Percentiles rank a stretch among this genome's conserved stretches.
phyloP scores from a whole-genome alignment of 2,113 vertebrate species.

The Craseonycteris thonglongyai region DNA sequence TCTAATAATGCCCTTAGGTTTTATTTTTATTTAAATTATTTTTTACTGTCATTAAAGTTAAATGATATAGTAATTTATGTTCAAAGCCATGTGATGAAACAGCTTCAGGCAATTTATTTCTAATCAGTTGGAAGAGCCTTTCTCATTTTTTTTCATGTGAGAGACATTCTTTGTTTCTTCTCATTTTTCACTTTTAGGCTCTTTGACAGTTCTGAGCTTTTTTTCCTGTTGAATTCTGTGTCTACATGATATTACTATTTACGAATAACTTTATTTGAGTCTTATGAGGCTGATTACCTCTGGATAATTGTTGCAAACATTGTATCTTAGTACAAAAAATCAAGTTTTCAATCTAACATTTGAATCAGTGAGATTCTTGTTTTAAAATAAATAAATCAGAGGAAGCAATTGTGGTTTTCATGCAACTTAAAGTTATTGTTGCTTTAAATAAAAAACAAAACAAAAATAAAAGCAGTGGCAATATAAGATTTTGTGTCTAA shows the following conservation, averaged over 20 bases:
- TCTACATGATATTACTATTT: neutral
- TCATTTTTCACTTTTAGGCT: neutral
- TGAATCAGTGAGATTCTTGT: neutral
- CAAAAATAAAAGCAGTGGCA: neutral
- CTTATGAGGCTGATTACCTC: neutral
- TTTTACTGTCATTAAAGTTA: neutral
- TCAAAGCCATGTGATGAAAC: neutral
- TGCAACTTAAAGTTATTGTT: neutral
- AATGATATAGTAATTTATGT: neutral
- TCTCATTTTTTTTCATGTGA: neutral
- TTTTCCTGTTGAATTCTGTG: neutral
- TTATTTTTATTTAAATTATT: neutral
- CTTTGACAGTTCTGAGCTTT: neutral
- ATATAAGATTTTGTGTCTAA: neutral
- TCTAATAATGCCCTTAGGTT: neutral
- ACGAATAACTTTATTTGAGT: neutral
- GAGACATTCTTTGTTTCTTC: neutral
- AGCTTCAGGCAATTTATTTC: neutral
- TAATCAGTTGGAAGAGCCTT: neutral
- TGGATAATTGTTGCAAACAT: neutral
- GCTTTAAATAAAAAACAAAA: slow-evolving; percentile 21
- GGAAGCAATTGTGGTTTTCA: neutral
- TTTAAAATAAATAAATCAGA: neutral
- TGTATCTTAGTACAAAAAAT: neutral
- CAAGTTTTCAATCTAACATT: neutral